phyloP scores from a whole-genome alignment of 2,888 invertebrate species.

The Clepsis dumicolana region DNA sequence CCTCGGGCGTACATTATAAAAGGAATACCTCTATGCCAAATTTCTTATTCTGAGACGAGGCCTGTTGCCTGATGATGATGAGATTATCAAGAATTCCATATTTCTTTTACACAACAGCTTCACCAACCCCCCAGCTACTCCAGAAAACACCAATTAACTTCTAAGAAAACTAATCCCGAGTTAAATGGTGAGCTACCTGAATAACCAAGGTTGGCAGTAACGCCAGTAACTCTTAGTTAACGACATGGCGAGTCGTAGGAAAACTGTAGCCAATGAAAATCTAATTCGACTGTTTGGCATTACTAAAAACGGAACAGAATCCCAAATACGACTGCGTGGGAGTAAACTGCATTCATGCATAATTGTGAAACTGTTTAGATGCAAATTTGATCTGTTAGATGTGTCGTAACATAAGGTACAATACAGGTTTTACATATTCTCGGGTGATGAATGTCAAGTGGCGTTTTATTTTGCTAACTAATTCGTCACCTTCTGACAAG shows the following conservation, averaged over 20 bases:
- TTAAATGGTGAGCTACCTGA: no score
- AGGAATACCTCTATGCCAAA: no score
- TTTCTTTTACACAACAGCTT: no score
- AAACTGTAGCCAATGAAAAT: neutral
- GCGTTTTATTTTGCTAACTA: slow-evolving; percentile 31
- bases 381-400: slow-evolving; percentile 22
- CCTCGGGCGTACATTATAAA: no score
- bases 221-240: no score
- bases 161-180: no score
- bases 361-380: slow-evolving; percentile 36
- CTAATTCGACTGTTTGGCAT: neutral
- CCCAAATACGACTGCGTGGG: slow-evolving; percentile 30
- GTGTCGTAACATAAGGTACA: slow-evolving; percentile 13
- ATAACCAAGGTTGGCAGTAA: no score
- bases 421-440: slow-evolving; percentile 20
- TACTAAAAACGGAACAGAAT: slow-evolving; percentile 21
- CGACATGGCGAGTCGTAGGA: neutral
- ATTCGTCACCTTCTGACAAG: slow-evolving; percentile 31
- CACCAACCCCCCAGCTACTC: no score
- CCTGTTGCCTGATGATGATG: no score
- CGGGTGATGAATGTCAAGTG: slow-evolving; percentile 17
- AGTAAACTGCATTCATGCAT: slow-evolving; percentile 39
- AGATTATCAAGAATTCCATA: no score
- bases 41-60: no score
- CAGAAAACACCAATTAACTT: no score